Conservation (phyloP, 1,140 invertebrate species). For the Telenomus remus region DNA sequence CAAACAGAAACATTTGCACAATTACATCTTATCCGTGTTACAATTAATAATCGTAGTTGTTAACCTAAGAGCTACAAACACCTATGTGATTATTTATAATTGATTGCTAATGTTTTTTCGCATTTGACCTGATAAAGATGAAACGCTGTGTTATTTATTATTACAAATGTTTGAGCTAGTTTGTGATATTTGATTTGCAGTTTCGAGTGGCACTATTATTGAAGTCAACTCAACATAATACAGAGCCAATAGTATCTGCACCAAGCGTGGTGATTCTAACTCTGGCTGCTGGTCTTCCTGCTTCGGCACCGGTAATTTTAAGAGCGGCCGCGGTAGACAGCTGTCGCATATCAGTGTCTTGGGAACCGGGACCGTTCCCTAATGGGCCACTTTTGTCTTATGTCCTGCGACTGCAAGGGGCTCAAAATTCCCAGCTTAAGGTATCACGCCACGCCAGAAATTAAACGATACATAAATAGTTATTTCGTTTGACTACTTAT, state of each 20-base stretch:
- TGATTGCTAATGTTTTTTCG: too few species aligned
- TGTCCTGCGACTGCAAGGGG: slow-evolving; percentile 79
- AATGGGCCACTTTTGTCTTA: slow-evolving; percentile 92
- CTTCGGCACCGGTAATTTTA: slow-evolving; percentile 83
- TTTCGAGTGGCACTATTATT: slow-evolving; percentile 87
- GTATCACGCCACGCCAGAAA: slow-evolving; percentile 75
- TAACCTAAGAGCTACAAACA: too few species aligned
- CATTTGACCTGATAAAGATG: too few species aligned
- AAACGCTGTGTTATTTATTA: too few species aligned
- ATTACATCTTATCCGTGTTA: too few species aligned
- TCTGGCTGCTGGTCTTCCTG: slow-evolving; percentile 81
- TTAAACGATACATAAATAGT: slow-evolving; percentile 28
- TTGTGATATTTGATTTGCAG: slow-evolving; percentile 77
- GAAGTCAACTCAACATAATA: slow-evolving; percentile 77
- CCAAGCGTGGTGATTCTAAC: slow-evolving; percentile 89
- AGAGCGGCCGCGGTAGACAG: slow-evolving; percentile 87
- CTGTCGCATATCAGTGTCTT: slow-evolving; percentile 88
- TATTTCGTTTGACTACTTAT: slow-evolving; percentile 21
- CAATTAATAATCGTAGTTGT: too few species aligned
- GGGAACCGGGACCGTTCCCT: slow-evolving; percentile 89
- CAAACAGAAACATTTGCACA: too few species aligned
- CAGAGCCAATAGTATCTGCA: slow-evolving; percentile 85
- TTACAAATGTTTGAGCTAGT: too few species aligned
- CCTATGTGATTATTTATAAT: too few species aligned
- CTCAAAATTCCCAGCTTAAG: slow-evolving; percentile 81